Evolutionary conservation across 2,888 invertebrate species (phyloP).

Genomic region (Dryomyza anilis): DNA sequence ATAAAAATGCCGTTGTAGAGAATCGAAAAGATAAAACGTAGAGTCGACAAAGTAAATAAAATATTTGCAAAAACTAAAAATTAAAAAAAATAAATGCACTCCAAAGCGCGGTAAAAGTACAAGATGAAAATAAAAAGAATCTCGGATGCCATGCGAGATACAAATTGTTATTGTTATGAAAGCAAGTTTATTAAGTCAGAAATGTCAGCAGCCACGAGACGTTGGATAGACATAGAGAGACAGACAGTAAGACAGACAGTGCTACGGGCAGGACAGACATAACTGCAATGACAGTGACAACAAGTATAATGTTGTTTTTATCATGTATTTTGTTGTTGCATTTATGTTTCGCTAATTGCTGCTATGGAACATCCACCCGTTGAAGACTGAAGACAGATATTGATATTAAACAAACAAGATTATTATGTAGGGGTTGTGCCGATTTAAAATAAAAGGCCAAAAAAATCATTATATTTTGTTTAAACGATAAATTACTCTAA

Average conservation of each 20-base stretch:
- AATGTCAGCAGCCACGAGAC: constrained; percentile 6
- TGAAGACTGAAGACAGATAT: no score
- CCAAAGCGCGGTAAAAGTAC: no score
- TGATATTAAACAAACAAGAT: no score
- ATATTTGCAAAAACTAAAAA: not conserved
- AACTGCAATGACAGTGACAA: constrained; percentile 48
- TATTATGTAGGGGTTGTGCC: no score
- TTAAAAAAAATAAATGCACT: no score
- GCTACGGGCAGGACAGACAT: constrained; percentile 11
- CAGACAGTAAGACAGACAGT: constrained; percentile 25
- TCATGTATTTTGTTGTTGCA: constrained; percentile 24
- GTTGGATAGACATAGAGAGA: not conserved
- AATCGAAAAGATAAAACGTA: not conserved
- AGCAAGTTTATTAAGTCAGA: constrained; percentile 39
- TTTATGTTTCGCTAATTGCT: constrained; percentile 39
- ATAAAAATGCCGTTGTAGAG: not conserved
- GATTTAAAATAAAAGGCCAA: no score
- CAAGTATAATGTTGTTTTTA: constrained; percentile 51
- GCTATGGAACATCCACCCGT: no score
- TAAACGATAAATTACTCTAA: no score
- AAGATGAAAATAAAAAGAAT: not conserved
- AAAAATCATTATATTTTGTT: no score
- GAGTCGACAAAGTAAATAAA: not conserved
- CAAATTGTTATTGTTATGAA: constrained; percentile 26
- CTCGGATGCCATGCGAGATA: constrained; percentile 8